phyloP scores from a whole-genome alignment of 2,113 vertebrate genomes.

The Etheostoma cragini region DNA sequence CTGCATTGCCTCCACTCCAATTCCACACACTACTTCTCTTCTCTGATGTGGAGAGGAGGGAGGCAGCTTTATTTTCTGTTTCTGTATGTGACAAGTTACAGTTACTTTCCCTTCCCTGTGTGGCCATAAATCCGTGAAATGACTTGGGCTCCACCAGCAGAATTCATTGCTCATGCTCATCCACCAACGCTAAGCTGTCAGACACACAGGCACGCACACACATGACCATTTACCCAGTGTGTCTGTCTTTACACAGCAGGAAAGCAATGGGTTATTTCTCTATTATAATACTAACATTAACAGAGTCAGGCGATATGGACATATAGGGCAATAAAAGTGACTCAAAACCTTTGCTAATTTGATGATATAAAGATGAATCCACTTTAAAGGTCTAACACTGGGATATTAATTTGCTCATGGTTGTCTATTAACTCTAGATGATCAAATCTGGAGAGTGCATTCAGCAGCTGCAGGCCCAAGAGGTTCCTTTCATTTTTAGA shows the following conservation, averaged over 20 bases:
- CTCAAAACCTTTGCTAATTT: not conserved
- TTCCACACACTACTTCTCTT: not conserved
- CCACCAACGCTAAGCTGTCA: conserved; percentile 29
- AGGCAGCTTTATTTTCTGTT: conserved; percentile 16
- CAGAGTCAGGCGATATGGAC: not conserved
- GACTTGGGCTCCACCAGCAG: conserved; percentile 48
- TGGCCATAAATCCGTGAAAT: conserved; percentile 66
- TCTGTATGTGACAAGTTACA: conserved; percentile 9
- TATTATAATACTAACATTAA: not conserved
- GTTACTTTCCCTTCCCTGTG: conserved; percentile 19
- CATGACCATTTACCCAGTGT: conserved; percentile 15
- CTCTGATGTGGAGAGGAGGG: not conserved
- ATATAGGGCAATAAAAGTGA: not conserved
- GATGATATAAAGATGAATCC: not conserved
- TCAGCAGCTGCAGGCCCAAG: not conserved
- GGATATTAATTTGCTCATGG: no score
- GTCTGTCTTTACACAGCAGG: conserved; percentile 9
- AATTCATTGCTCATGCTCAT: conserved; percentile 52
- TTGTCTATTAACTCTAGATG: not conserved
- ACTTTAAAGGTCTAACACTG: not conserved
- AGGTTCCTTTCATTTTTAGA: not conserved
- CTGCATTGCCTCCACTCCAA: not conserved
- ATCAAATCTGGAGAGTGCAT: not conserved
- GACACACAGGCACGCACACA: not conserved
- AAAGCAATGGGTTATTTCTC: not conserved